Evolutionary conservation across 2,113 vertebrate species (phyloP).

Genomic region (Lamprotornis superbus): DNA sequence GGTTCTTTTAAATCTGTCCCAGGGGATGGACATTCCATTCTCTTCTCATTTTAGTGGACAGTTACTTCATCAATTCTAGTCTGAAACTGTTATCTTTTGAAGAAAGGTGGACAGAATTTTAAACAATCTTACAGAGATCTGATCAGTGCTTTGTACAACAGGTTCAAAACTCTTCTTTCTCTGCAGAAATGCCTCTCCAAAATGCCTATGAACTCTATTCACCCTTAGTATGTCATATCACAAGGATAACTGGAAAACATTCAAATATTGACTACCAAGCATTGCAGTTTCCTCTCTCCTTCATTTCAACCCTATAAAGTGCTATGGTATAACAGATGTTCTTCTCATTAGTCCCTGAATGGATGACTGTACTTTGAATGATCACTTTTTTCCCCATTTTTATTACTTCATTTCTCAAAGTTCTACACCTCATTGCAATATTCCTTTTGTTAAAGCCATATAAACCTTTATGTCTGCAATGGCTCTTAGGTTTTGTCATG

Average conservation of each 20-base stretch:
- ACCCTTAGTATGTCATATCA: neutral
- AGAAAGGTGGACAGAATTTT: neutral
- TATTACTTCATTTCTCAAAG: neutral
- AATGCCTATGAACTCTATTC: neutral
- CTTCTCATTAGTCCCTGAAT: neutral
- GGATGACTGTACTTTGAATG: neutral
- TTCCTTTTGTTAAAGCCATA: neutral
- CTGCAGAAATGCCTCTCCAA: neutral
- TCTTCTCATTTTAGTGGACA: neutral
- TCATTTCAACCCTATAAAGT: neutral
- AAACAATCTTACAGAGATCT: neutral
- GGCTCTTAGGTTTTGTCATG: neutral
- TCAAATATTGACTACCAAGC: neutral
- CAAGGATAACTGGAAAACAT: neutral
- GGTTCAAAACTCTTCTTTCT: neutral
- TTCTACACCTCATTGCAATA: neutral
- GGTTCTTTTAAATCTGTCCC: neutral
- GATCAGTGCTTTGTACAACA: neutral
- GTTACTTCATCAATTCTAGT: neutral
- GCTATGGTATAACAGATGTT: neutral
- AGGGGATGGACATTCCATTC: neutral
- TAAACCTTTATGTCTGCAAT: neutral
- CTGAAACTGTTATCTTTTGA: neutral
- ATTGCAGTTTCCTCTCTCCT: neutral
- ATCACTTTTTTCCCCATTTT: neutral